Evolutionary conservation across 2,797 vertebrate species (phyloP).

Genomic region (Anniella stebbinsi): DNA sequence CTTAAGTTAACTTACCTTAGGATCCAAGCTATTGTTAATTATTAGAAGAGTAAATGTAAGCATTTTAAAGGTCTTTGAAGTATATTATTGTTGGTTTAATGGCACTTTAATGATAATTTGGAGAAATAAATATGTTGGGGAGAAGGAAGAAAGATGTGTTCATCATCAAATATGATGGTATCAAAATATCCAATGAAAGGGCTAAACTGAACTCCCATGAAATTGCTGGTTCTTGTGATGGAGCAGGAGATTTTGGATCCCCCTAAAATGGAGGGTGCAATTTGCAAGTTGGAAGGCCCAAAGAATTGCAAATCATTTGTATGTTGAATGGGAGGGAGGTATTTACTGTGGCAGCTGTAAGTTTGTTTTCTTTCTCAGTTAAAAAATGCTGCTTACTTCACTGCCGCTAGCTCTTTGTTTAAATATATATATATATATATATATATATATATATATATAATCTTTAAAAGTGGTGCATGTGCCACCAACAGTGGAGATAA

Average conservation of each 20-base stretch:
- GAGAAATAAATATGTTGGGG: not conserved
- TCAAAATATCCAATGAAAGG: not conserved
- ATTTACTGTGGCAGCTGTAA: not conserved
- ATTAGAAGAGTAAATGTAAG: not conserved
- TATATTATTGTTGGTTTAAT: not conserved
- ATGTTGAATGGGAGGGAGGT: not conserved
- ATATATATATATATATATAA: no score
- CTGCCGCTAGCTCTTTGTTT: not conserved
- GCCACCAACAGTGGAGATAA: not conserved
- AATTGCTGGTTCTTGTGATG: not conserved
- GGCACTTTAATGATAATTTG: not conserved
- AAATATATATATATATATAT: no score
- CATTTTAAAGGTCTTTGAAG: not conserved
- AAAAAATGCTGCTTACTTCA: not conserved
- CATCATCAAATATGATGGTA: not conserved
- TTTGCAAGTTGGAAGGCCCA: not conserved
- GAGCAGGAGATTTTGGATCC: no score
- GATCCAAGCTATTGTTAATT: not conserved
- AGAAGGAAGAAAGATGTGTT: not conserved
- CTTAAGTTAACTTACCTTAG: not conserved
- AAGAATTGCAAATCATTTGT: not conserved
- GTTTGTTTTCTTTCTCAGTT: not conserved
- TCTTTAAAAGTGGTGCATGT: no score
- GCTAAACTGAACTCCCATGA: not conserved
- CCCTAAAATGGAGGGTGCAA: not conserved